Percentiles rank a stretch among this genome's conserved stretches.
Evolutionary conservation across 2,797 vertebrate genomes (phyloP).

Genomic region (Petrocephalus sullivani): DNA sequence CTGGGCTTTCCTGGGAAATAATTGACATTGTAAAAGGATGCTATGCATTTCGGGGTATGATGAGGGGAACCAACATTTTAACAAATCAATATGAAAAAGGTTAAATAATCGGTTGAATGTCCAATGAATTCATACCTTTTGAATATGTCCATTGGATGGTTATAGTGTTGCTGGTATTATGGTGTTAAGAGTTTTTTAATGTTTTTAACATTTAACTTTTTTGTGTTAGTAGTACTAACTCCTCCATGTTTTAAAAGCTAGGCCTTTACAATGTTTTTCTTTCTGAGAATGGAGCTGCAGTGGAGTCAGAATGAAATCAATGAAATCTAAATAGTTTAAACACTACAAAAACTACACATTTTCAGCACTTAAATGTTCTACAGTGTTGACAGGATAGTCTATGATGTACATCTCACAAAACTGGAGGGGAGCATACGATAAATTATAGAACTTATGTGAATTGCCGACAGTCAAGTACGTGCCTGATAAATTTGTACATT

Average conservation of each 20-base stretch:
- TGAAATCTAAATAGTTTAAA: background rate
- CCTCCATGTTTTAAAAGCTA: background rate
- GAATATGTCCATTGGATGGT: background rate
- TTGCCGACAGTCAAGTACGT: background rate
- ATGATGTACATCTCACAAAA: background rate
- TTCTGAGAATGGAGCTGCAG: background rate
- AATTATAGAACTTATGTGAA: background rate
- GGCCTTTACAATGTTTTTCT: background rate
- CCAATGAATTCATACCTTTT: background rate
- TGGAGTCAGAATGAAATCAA: background rate
- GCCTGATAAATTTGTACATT: background rate
- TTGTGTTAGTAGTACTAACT: background rate
- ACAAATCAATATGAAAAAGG: background rate
- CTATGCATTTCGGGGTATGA: background rate
- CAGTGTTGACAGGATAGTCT: background rate
- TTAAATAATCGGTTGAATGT: background rate
- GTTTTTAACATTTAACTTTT: background rate
- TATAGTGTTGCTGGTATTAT: background rate
- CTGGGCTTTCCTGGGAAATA: background rate
- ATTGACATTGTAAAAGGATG: background rate
- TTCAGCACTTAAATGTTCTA: background rate
- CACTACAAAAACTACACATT: background rate
- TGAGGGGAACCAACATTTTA: background rate
- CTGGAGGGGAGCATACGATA: background rate
- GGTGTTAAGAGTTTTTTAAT: background rate